These are phyloP conservation scores for Helleia helle DNA, from an alignment of 2,888 invertebrate genomes.

Conservation along the genomic window DNA sequence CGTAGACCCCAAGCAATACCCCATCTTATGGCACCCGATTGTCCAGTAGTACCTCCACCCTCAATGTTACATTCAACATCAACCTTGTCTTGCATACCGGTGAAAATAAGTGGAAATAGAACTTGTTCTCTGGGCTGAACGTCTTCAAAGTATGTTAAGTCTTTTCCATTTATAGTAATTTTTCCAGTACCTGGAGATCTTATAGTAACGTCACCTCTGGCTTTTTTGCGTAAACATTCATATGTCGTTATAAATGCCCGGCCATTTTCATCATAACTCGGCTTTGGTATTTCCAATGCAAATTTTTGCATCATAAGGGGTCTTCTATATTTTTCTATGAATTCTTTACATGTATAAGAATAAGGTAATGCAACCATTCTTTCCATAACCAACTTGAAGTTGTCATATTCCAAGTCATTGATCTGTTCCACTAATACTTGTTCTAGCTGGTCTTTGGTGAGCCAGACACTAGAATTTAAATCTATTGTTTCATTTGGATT, in stretches of 20 bases:
- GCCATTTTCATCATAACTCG: constrained; percentile 79
- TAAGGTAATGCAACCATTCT: constrained; percentile 81
- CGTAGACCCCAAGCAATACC: constrained; percentile 89
- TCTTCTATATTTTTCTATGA: constrained; percentile 81
- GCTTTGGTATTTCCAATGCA: constrained; percentile 77
- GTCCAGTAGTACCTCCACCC: constrained; percentile 84
- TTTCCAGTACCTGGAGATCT: constrained; percentile 87
- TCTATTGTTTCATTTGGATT: constrained; percentile 74
- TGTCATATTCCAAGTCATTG: constrained; percentile 79
- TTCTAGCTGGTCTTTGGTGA: constrained; percentile 79
- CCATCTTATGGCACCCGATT: constrained; percentile 92
- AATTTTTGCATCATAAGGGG: constrained; percentile 72
- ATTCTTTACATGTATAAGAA: constrained; percentile 79
- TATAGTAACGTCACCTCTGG: constrained; percentile 86
- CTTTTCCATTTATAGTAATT: constrained; percentile 85
- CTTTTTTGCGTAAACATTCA: constrained; percentile 81
- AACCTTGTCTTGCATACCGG: constrained; percentile 81
- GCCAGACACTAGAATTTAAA: constrained; percentile 64
- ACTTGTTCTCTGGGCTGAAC: constrained; percentile 86
- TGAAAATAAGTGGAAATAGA: constrained; percentile 88
- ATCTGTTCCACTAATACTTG: constrained; percentile 77
- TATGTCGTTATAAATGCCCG: constrained; percentile 81
- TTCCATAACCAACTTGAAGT: constrained; percentile 82
- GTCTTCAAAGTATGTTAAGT: constrained; percentile 83
- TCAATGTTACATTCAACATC: constrained; percentile 86